Evolutionary conservation across 2,797 vertebrate species (phyloP), one percentile per base, ranked within the genome.

Genomic region (Eulemur mongoz): DNA sequence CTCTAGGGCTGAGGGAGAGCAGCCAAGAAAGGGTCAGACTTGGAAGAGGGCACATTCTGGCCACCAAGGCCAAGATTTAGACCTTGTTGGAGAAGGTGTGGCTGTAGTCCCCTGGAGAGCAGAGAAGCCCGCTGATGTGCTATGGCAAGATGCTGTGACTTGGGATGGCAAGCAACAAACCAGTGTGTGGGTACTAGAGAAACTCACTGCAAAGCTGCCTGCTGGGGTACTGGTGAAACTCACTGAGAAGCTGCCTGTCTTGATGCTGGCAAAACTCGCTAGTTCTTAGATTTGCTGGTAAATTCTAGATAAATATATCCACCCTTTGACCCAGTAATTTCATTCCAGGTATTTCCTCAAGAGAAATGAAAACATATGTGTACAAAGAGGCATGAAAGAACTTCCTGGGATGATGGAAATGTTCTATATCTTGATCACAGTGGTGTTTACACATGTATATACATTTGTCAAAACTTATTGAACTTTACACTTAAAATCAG

Each of bases 311-410:
- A 80, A 86, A 72, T 67, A 38, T 83, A 52, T 4, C n/a, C 54
- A 54, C 50, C 12, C 50, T 91, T 89, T 82, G 69, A 43, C 69
- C 48, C 57, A 82, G 54, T 67, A 69, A 87, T 63, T 65, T 30
- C 30, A 90, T 72, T 70, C 18, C 43, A 96, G 65, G 15, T 78
- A 65, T 93, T 89, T 85, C 35, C 73, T 89, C 50, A 73, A 92
- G 54, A 93, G 61, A 93, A 94, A 92, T 86, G 45, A 38, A 94
- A 94, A 65, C 9, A 38, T 63, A 82, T 48, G 30, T 94, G 30
- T 57, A 81, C 18, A 65, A 72, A 73, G 50, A 86, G 7, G 7
- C 25, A 32, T 75, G 63, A 50, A 63, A 69, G 40, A 83, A 93
- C 23, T 54, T 61, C 86, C 61, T 78, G 32, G 73, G 4, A 75